A percentile compares a stretch with the other conserved stretches of the same genome.
Evolutionary conservation across 2,797 vertebrate genomes (phyloP).

Genomic region (Micropoecilia bifurca): DNA sequence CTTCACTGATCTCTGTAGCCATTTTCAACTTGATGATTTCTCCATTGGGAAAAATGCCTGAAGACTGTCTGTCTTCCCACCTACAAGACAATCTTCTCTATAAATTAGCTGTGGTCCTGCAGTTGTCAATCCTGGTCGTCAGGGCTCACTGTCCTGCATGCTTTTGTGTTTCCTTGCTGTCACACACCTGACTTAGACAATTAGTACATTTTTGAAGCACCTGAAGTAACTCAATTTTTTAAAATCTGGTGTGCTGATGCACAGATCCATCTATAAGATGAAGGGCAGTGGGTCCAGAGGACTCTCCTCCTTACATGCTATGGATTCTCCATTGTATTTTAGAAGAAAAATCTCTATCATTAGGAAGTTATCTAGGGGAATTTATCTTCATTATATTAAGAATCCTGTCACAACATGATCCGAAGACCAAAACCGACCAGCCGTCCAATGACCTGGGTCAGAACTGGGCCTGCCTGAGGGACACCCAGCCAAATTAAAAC

Average conservation of each 20-base stretch:
- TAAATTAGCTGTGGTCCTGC: neutral
- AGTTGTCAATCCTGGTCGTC: neutral
- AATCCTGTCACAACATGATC: neutral
- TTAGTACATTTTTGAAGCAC: neutral
- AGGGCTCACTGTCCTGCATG: neutral
- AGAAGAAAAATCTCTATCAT: neutral
- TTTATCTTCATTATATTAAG: neutral
- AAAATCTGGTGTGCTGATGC: neutral
- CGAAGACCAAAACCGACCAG: neutral
- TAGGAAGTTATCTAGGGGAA: neutral
- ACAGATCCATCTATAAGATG: neutral
- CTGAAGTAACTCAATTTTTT: neutral
- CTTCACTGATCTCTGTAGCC: conserved; percentile 54
- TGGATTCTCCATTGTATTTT: neutral
- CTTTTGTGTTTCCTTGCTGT: neutral
- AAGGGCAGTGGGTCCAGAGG: neutral
- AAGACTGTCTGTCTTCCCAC: neutral
- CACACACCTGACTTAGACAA: neutral
- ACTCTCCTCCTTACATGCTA: neutral
- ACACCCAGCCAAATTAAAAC: neutral
- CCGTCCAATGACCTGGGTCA: neutral
- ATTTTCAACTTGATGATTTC: conserved; percentile 55
- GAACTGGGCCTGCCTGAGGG: neutral
- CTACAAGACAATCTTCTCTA: neutral
- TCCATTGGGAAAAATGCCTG: conserved; percentile 35